phyloP scores from a whole-genome alignment of 2,113 vertebrate species.

The Rhynchopsitta pachyrhyncha region DNA sequence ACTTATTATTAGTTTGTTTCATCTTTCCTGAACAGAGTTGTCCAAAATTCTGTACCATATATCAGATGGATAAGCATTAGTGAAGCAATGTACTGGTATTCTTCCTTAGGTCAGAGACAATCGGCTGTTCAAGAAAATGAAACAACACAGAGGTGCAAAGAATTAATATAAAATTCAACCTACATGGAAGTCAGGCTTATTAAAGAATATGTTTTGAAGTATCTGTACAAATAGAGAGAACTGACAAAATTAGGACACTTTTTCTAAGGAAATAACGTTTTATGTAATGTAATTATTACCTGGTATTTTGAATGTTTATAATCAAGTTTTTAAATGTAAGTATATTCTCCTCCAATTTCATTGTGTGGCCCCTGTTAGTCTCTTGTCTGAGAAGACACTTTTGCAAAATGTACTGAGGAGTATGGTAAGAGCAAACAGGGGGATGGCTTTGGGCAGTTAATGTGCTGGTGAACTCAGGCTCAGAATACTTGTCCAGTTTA shows the following conservation, averaged over 20 bases:
- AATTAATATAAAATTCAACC: not conserved
- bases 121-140: not conserved
- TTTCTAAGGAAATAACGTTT: not conserved
- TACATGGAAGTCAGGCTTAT: not conserved
- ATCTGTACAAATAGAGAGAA: not conserved
- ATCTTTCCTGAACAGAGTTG: not conserved
- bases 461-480: not conserved
- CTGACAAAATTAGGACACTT: not conserved
- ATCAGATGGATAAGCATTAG: not conserved
- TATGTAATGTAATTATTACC: not conserved
- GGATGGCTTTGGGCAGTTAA: not conserved
- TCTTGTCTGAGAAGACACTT: not conserved
- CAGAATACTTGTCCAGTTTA: not conserved
- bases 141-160: not conserved
- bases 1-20: not conserved
- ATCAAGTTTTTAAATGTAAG: not conserved
- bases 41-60: not conserved
- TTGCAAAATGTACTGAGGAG: not conserved
- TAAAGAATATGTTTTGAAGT: not conserved
- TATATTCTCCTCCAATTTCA: not conserved
- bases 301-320: not conserved
- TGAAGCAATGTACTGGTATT: not conserved
- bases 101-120: not conserved
- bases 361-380: not conserved
- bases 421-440: not conserved